phyloP scores from a whole-genome alignment of 92 coral and sea anemone genomes.

The Porites cylindrica region DNA sequence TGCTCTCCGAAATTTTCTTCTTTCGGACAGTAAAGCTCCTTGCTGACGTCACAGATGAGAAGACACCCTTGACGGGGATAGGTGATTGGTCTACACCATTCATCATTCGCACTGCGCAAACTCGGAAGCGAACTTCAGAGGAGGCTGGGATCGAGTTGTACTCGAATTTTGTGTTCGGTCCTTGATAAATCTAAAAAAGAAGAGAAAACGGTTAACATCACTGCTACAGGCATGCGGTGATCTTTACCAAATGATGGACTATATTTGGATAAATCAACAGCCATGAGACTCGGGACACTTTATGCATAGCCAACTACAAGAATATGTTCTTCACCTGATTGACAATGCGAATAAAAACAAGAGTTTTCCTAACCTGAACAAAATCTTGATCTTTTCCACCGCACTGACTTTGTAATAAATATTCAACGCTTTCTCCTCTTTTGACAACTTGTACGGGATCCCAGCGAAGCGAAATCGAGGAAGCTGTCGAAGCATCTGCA shows the following conservation, averaged over 20 bases:
- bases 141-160: constrained; percentile 60
- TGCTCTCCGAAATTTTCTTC: constrained; percentile 67
- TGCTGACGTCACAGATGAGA: constrained; percentile 71
- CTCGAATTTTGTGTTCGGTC: constrained; percentile 68
- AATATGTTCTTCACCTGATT: too few relatives aligned
- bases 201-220: background rate
- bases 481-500: constrained; percentile 55
- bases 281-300: too few relatives aligned
- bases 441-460: constrained; percentile 74
- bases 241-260: background rate
- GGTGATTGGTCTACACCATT: constrained; percentile 68
- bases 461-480: constrained; percentile 81
- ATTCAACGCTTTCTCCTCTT: constrained; percentile 80
- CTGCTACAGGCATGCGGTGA: background rate
- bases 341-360: background rate
- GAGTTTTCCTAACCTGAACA: constrained; percentile 70
- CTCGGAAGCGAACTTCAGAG: constrained; percentile 83
- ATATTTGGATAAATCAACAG: too few relatives aligned
- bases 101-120: constrained; percentile 86
- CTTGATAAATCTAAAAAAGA: constrained; percentile 79
- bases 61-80: constrained; percentile 79
- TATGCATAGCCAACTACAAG: too few relatives aligned
- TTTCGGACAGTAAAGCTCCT: constrained; percentile 70
- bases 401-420: constrained; percentile 83
- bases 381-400: constrained; percentile 81